Conservation (phyloP, 2,888 invertebrate genomes). For the Pandemis corylana region DNA sequence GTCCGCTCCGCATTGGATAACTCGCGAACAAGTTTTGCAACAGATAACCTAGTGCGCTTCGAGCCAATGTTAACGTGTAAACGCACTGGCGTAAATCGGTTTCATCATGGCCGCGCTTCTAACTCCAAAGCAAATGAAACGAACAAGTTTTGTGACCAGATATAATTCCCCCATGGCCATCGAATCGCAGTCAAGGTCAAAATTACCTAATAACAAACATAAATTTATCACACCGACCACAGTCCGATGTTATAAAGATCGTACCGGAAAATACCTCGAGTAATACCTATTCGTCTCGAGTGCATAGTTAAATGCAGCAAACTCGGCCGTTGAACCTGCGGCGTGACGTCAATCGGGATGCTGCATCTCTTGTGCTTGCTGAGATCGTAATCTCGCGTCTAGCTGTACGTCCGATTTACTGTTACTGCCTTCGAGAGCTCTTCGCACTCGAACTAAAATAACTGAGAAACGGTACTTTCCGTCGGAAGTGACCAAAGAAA, state of each 20-base stretch:
- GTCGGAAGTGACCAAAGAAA: constrained; percentile 23
- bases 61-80: constrained; percentile 23
- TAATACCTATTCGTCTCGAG: constrained; percentile 32
- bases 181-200: constrained; percentile 42
- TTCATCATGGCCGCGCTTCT: constrained; percentile 38
- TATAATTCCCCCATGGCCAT: constrained; percentile 43
- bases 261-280: neutral
- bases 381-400: constrained; percentile 41
- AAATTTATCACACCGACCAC: constrained; percentile 29
- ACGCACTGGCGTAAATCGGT: constrained; percentile 28
- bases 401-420: constrained; percentile 42
- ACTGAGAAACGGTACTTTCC: constrained; percentile 36
- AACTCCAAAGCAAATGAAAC: constrained; percentile 32
- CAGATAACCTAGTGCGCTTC: constrained; percentile 9
- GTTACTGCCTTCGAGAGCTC: constrained; percentile 43
- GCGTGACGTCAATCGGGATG: constrained; percentile 64
- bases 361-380: constrained; percentile 50
- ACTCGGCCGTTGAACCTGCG: constrained; percentile 55
- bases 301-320: constrained; percentile 43
- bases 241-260: constrained; percentile 33
- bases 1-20: constrained; percentile 8
- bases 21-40: constrained; percentile 19
- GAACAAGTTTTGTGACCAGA: constrained; percentile 44
- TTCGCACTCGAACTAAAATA: constrained; percentile 39
- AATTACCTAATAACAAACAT: constrained; percentile 42